Evolutionary conservation across 2,888 invertebrate species (phyloP), one percentile per base, ranked within the genome.

Genomic region (Agrotis segetum): DNA sequence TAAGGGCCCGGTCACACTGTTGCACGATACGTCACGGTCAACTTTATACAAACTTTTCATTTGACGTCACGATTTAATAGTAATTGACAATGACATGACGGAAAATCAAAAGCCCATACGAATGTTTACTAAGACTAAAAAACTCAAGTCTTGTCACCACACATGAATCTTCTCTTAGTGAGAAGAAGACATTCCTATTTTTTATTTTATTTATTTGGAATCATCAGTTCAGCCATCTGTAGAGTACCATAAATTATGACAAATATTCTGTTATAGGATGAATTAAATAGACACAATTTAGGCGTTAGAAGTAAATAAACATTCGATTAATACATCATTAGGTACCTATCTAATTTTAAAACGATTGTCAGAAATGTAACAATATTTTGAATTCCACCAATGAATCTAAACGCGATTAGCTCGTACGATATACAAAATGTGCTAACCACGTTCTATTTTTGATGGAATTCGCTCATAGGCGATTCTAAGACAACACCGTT

Each of bases 51-150:
- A 44, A 16, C 47, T 55, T 81, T 55, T 52, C n/a, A 75, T 64
- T 75, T 29, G 47, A 46, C 65, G 40, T 24, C 71, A 58, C 61
- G 71, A 65, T 59, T 62, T 47, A 21, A 60, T 68, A 76, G 49
- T 76, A 77, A 77, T 74, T 77, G 74, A 77, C 81, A 81, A 29
- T 55, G 53, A 81, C 67, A 53, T 55, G 52, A 19, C 76, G 44
- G 29, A 67, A 74, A 79, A 80, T 58, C 24, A 80, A 74, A 74
- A 79, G 53, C 24, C n/a, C 19, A 50, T 50, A 61, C 9, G 40
- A 34, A 14, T 44, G 13, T 46, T n/a, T n/a, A 2, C 34, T 63
- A 21, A 7, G 14, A 19, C 34, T 34, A 19, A 7, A 59, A 29
- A 21, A 65, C 46, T 17, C 16, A 34, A 65, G 17, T 47, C 3